These are phyloP conservation scores for Yponomeuta plumbellus DNA, from an alignment of 2,888 invertebrate species.

Conservation along the genomic window DNA sequence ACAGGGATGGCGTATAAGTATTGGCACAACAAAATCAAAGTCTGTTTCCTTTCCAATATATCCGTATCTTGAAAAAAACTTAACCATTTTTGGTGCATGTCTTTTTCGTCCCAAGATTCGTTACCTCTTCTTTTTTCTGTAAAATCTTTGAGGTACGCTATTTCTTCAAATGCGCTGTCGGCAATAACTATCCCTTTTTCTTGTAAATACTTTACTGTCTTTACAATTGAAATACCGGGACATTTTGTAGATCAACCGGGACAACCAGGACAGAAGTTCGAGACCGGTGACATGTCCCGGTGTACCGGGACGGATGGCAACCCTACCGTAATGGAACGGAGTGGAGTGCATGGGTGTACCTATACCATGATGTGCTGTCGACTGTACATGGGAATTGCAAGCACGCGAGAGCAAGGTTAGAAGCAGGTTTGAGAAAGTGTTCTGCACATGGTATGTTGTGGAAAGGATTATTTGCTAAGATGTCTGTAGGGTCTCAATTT, in stretches of 20 bases:
- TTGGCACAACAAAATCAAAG: slow-evolving; percentile 3
- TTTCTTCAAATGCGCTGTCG: slow-evolving; percentile 4
- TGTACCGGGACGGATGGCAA: too few species aligned
- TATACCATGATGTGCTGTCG: too few species aligned
- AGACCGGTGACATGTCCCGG: too few species aligned
- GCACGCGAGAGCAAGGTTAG: neutral
- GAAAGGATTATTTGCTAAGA: too few species aligned
- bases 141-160: slow-evolving; percentile 6
- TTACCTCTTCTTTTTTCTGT: slow-evolving; percentile 1
- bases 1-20: neutral
- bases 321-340: too few species aligned
- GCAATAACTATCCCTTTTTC: neutral
- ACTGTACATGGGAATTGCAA: neutral
- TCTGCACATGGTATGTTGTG: neutral
- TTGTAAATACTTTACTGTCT: slow-evolving; percentile 3
- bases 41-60: slow-evolving; percentile 6
- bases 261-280: too few species aligned
- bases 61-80: too few species aligned
- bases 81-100: too few species aligned
- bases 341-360: too few species aligned
- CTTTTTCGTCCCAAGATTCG: neutral
- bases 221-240: too few species aligned
- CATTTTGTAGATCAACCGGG: too few species aligned
- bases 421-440: neutral
- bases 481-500: too few species aligned